Percentiles rank a stretch among this genome's conserved stretches.
Evolutionary conservation across 2,888 invertebrate genomes (phyloP).

Genomic region (Mycalesis mineus): DNA sequence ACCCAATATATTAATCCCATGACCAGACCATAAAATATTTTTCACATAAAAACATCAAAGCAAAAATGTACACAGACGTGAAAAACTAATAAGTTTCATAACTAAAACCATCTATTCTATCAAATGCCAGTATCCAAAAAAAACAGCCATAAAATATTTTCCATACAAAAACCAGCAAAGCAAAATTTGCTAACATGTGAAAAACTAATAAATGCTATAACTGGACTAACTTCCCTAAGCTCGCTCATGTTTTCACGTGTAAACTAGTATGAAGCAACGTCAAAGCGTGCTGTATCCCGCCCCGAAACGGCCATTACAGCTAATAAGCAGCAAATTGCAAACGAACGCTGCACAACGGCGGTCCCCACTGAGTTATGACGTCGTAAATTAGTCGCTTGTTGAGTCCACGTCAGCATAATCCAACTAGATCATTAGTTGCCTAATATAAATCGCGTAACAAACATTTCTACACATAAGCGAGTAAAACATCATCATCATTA

Average conservation of each 20-base stretch:
- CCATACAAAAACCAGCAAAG: constrained; percentile 7
- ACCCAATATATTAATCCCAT: no score
- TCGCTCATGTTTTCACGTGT: constrained; percentile 3
- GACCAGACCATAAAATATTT: background rate
- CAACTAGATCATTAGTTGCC: constrained; percentile 19
- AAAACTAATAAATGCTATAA: background rate
- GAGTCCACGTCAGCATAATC: constrained; percentile 37
- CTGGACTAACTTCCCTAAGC: background rate
- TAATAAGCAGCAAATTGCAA: constrained; percentile 29
- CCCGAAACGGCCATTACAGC: constrained; percentile 12
- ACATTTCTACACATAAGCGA: background rate
- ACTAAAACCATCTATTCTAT: background rate
- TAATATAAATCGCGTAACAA: background rate
- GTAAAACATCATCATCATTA: no score
- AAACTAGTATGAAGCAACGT: constrained; percentile 2
- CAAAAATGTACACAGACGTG: background rate
- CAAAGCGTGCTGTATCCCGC: background rate
- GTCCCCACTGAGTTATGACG: constrained; percentile 45
- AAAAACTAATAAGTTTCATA: background rate
- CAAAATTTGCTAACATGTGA: background rate
- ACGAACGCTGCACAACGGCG: constrained; percentile 20
- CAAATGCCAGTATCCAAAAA: no score
- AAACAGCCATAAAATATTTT: background rate
- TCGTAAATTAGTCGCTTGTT: constrained; percentile 51
- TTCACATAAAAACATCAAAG: constrained; percentile 4